Evolutionary conservation across 2,797 vertebrate genomes (phyloP).

Genomic region (Centropyge bicolor): DNA sequence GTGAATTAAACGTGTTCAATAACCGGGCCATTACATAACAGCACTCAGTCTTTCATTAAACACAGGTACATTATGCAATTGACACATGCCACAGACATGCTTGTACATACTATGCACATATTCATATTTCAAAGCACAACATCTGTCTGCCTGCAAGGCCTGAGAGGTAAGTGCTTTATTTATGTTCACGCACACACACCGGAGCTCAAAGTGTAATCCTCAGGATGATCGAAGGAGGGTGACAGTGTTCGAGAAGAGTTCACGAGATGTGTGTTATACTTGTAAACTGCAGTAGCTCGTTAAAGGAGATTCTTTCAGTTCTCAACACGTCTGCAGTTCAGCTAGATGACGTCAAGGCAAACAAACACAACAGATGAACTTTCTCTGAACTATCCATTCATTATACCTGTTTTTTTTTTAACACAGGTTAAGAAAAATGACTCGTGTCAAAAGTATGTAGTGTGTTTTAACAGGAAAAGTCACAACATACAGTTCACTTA

Average conservation of each 20-base stretch:
- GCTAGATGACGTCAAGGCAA: neutral
- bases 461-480: neutral
- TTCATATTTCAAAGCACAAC: slow-evolving; percentile 32
- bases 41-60: slow-evolving; percentile 67
- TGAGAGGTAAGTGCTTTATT: neutral
- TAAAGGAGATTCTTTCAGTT: neutral
- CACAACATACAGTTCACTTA: neutral
- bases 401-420: neutral
- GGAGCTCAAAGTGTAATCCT: neutral
- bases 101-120: slow-evolving; percentile 11
- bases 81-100: slow-evolving; percentile 33
- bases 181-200: neutral
- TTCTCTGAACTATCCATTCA: neutral
- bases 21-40: slow-evolving; percentile 71
- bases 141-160: slow-evolving; percentile 57
- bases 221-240: slow-evolving; percentile 41
- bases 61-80: slow-evolving; percentile 66
- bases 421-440: neutral
- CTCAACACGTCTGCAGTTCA: neutral
- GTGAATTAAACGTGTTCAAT: slow-evolving; percentile 73
- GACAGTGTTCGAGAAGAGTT: neutral
- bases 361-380: neutral
- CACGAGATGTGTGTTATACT: neutral
- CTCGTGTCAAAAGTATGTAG: no score
- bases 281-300: neutral